Evolutionary conservation across 2,113 vertebrate genomes (phyloP).

Genomic region (Arothron firmamentum): DNA sequence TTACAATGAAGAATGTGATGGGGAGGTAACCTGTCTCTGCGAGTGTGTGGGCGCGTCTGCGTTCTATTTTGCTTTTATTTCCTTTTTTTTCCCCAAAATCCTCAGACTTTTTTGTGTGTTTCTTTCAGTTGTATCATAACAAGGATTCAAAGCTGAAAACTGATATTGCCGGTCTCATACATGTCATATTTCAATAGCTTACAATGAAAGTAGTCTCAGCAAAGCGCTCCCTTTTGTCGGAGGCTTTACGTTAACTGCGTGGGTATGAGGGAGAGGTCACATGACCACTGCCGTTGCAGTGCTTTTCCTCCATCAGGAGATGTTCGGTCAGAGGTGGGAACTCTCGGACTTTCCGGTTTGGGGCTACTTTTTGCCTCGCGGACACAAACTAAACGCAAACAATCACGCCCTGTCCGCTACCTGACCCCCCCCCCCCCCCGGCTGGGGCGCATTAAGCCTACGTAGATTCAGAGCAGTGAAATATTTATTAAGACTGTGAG

Average conservation of each 20-base stretch:
- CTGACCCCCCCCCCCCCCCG: constrained; percentile 54
- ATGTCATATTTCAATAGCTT: constrained; percentile 48
- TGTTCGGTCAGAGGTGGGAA: constrained; percentile 33
- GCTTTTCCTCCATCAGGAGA: constrained; percentile 32
- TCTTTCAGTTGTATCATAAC: constrained; percentile 33
- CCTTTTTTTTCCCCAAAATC: constrained; percentile 65
- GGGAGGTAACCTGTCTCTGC: constrained; percentile 56
- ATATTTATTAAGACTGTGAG: constrained; percentile 78
- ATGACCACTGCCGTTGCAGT: constrained; percentile 33
- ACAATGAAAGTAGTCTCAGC: constrained; percentile 23
- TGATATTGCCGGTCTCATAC: constrained; percentile 40
- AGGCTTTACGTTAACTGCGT: constrained; percentile 38
- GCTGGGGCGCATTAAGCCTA: constrained; percentile 51
- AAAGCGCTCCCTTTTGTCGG: constrained; percentile 23
- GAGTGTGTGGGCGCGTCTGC: constrained; percentile 55
- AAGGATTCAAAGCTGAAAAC: constrained; percentile 49
- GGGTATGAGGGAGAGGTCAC: constrained; percentile 22
- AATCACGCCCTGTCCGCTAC: constrained; percentile 64
- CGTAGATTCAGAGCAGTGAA: constrained; percentile 71
- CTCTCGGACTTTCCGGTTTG: constrained; percentile 32
- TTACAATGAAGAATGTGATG: constrained; percentile 74
- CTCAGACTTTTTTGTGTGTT: constrained; percentile 61
- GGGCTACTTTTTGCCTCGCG: constrained; percentile 26
- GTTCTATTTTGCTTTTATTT: constrained; percentile 57
- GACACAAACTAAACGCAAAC: constrained; percentile 62